phyloP scores from a whole-genome alignment of 2,888 invertebrate species.

The Odontocerum albicorne region DNA sequence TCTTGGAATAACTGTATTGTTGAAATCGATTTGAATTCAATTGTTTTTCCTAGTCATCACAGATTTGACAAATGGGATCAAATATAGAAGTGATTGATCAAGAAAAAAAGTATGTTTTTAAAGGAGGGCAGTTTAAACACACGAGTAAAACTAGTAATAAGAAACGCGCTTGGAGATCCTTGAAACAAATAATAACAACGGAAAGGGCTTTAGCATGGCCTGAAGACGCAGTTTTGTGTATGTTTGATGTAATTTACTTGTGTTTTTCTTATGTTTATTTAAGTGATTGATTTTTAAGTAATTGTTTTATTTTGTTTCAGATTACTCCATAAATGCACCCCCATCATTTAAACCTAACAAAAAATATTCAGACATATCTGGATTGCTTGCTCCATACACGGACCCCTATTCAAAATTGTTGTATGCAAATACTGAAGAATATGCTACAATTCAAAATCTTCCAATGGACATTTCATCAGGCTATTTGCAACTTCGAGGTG shows the following conservation, averaged over 20 bases:
- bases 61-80: constrained; percentile 27
- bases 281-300: neutral
- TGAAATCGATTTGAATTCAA: too few species aligned
- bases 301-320: constrained; percentile 47
- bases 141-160: constrained; percentile 65
- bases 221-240: constrained; percentile 75
- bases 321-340: constrained; percentile 87
- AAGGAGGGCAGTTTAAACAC: constrained; percentile 53
- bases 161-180: constrained; percentile 83
- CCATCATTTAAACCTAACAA: constrained; percentile 89
- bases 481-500: constrained; percentile 82
- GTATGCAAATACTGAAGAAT: constrained; percentile 86
- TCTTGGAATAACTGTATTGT: too few species aligned
- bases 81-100: constrained; percentile 19
- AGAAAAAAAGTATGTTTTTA: constrained; percentile 50
- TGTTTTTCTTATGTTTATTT: neutral
- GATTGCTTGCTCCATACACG: constrained; percentile 82
- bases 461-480: constrained; percentile 93
- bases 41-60: too few species aligned
- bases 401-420: constrained; percentile 89
- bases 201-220: constrained; percentile 80
- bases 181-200: constrained; percentile 84
- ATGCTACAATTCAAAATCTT: constrained; percentile 78
- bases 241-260: constrained; percentile 40
- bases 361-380: constrained; percentile 93